Conservation (phyloP, 2,797 vertebrate genomes). For the Chaenodraco wilsoni region DNA sequence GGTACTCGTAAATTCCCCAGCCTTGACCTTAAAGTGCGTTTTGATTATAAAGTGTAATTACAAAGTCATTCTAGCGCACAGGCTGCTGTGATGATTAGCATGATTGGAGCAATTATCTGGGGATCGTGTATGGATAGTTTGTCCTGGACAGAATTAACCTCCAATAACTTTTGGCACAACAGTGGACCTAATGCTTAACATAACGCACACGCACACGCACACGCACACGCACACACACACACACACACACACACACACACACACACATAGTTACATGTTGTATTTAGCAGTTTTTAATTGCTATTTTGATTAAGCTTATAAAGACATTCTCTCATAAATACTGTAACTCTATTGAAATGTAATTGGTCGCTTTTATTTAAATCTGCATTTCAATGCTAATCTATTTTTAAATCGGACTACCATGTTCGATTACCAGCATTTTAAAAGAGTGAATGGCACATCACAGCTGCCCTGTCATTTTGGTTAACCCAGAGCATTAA, state of each 20-base stretch:
- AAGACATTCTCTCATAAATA: not conserved
- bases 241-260: too few species aligned
- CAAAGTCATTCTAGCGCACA: constrained; percentile 30
- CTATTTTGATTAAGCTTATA: not conserved
- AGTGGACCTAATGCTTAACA: not conserved
- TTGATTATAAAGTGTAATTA: constrained; percentile 54
- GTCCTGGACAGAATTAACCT: constrained; percentile 13
- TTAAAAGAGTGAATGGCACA: constrained; percentile 14
- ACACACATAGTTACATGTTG: too few species aligned
- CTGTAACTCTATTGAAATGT: not conserved
- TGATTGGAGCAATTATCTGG: constrained; percentile 51
- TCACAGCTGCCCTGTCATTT: constrained; percentile 24
- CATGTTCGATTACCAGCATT: constrained; percentile 10
- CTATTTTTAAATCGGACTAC: constrained; percentile 5
- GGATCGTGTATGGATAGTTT: constrained; percentile 28
- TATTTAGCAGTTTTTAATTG: not conserved
- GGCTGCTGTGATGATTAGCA: constrained; percentile 34
- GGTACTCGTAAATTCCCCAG: constrained; percentile 10
- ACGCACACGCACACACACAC: too few species aligned
- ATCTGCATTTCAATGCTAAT: not conserved
- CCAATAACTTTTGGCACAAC: constrained; percentile 35
- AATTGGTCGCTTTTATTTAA: constrained; percentile 3
- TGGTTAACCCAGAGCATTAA: constrained; percentile 29
- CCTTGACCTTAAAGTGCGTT: constrained; percentile 47
- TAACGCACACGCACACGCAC: too few species aligned